Evolutionary conservation across 2,113 vertebrate species (phyloP).

Genomic region (Daubentonia madagascariensis): DNA sequence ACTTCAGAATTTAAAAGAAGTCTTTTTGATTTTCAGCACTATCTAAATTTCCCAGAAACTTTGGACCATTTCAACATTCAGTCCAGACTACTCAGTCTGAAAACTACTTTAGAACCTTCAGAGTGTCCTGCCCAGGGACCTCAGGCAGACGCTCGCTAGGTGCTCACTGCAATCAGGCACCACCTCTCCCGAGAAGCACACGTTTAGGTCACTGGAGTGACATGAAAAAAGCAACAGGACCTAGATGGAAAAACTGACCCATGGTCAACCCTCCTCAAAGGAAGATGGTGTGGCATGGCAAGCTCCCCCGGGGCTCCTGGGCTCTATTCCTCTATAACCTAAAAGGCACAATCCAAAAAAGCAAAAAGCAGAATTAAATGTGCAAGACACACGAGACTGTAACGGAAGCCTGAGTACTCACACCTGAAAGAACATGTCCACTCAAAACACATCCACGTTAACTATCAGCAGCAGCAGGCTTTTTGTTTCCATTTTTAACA

Average conservation of each 20-base stretch:
- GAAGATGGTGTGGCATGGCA: accelerated
- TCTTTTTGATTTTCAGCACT: not conserved
- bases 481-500: not conserved
- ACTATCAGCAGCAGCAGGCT: too few species aligned
- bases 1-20: not conserved
- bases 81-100: not conserved
- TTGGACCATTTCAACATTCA: not conserved
- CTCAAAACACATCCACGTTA: not conserved
- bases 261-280: not conserved
- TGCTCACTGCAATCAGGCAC: not conserved
- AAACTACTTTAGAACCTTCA: not conserved
- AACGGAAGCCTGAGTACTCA: not conserved
- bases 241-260: not conserved
- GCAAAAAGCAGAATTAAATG: not conserved
- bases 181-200: not conserved
- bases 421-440: not conserved
- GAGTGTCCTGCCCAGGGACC: not conserved
- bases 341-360: not conserved
- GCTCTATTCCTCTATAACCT: not conserved
- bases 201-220: not conserved
- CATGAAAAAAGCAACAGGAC: not conserved
- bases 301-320: not conserved
- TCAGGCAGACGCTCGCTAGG: not conserved
- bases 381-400: not conserved
- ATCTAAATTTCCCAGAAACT: not conserved